Base-by-base conservation (phyloP, 1,140 invertebrate genomes). In the Hylyphantes graminicola region DNA sequence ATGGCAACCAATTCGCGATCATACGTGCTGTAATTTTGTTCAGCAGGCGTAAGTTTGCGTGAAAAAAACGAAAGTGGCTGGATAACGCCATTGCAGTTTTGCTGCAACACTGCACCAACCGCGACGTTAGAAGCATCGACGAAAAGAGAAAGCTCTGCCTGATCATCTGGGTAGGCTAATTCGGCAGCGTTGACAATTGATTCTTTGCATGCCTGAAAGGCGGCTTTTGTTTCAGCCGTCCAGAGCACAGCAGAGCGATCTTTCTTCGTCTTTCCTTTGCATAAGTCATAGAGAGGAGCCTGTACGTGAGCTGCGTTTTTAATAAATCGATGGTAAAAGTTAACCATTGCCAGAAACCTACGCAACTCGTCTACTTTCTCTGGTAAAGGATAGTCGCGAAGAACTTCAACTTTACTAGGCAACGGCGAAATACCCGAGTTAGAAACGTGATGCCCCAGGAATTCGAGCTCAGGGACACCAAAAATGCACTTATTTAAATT, bases 311-410 rank as follows among this genome's bases (percentile, higher is more conserved):
- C 61, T 15, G 55, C 21, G n/a, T 72, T 68, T 57, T 10, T 50
- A 4, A 90, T 72, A 80, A 90, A 90, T 82, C 85, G 87, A 7
- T 86, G 86, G 86, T 90, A 90, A 86, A 89, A 90, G 73, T 89
- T 90, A 4, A 90, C 67, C 54, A 89, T 83, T 12, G 89, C 90
- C 17, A 89, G 17, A 85, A 89, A 89, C 7, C 87, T 75, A 68
- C 88, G 86, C 9, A 90, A 57, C 82, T 89, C 86, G 8, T 86
- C 86, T 17, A 88, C 73, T 78, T 90, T 87, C 53, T 17, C 80
- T 0, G 90, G 90, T 64, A 57, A 70, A 9, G 87, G 87, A 0
- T 82, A 64, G n/a, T 64, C n/a, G 2, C 68, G 21, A 13, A 91
- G 90, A 11, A 89, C 88, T 10, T 88, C 72, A 10, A 90, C 85